Percentiles rank a stretch among this genome's conserved stretches.
These are phyloP conservation scores for Anguilla megastoma DNA, from an alignment of 2,797 vertebrate species.

Conservation along the genomic window DNA sequence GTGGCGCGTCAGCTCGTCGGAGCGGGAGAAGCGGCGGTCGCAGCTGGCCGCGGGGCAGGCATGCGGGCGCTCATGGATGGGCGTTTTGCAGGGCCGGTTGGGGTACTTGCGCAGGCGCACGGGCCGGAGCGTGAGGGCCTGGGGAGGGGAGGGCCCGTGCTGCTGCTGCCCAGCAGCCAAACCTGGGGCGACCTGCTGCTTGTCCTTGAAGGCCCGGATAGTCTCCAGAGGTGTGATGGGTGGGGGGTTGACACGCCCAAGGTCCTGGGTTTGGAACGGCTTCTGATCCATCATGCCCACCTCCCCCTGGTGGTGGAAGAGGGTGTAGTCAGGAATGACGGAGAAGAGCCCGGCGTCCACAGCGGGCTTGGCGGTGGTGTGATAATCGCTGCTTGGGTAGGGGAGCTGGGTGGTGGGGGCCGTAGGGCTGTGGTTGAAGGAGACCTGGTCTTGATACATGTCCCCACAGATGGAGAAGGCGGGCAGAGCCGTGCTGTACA, in stretches of 20 bases:
- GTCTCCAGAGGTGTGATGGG: slow-evolving; percentile 81
- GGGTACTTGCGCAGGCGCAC: slow-evolving; percentile 79
- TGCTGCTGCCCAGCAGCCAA: slow-evolving; percentile 66
- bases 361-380: slow-evolving; percentile 66
- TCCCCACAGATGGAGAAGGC: slow-evolving; percentile 77
- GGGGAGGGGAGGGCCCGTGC: slow-evolving; percentile 43
- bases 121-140: slow-evolving; percentile 77
- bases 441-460: slow-evolving; percentile 76
- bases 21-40: slow-evolving; percentile 75
- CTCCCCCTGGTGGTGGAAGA: slow-evolving; percentile 77
- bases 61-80: slow-evolving; percentile 78
- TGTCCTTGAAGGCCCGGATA: slow-evolving; percentile 83
- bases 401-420: slow-evolving; percentile 63
- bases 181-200: slow-evolving; percentile 71
- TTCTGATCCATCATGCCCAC: slow-evolving; percentile 77
- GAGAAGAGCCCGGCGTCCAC: slow-evolving; percentile 78
- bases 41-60: slow-evolving; percentile 79
- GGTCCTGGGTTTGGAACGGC: slow-evolving; percentile 78
- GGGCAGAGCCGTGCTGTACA: slow-evolving; percentile 71
- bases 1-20: slow-evolving; percentile 74
- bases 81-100: slow-evolving; percentile 79
- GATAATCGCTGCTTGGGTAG: slow-evolving; percentile 77
- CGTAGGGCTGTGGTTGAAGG: slow-evolving; percentile 76
- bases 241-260: slow-evolving; percentile 77
- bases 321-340: slow-evolving; percentile 81